Percentiles rank a stretch among this genome's conserved stretches.
Conservation (phyloP, 2,113 vertebrate genomes). For the Lamprologus speciosus region DNA sequence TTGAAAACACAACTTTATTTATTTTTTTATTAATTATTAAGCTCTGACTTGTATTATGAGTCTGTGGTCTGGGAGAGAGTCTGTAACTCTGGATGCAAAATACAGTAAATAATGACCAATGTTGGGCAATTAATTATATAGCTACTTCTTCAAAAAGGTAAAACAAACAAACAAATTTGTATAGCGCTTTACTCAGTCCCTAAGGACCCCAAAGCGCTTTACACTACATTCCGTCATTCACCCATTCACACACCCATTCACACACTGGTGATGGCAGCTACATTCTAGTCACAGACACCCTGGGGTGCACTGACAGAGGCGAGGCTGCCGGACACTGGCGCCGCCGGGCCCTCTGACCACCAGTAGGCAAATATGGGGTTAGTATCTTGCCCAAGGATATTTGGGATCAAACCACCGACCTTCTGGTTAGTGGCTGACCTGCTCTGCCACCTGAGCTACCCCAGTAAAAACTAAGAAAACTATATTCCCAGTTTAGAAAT, state of each 20-base stretch:
- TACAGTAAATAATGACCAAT: too few relatives aligned
- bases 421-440: neutral
- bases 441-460: neutral
- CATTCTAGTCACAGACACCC: fast-evolving
- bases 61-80: too few relatives aligned
- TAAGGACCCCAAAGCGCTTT: fast-evolving
- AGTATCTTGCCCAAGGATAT: fast-evolving
- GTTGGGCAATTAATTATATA: too few relatives aligned
- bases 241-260: fast-evolving
- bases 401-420: neutral
- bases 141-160: too few relatives aligned
- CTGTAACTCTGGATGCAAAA: too few relatives aligned
- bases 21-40: too few relatives aligned
- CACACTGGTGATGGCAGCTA: neutral
- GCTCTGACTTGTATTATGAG: too few relatives aligned
- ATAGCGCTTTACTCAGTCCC: fast-evolving
- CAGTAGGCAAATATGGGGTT: neutral
- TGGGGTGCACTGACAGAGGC: neutral
- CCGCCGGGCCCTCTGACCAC: neutral
- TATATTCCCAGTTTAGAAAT: neutral
- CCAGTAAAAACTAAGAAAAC: neutral
- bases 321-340: fast-evolving
- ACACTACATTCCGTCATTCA: neutral
- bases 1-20: too few relatives aligned
- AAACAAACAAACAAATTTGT: too few relatives aligned